Percentiles rank a stretch among this genome's conserved stretches.
Conservation (phyloP, 2,888 invertebrate genomes). For the Notodonta ziczac region DNA sequence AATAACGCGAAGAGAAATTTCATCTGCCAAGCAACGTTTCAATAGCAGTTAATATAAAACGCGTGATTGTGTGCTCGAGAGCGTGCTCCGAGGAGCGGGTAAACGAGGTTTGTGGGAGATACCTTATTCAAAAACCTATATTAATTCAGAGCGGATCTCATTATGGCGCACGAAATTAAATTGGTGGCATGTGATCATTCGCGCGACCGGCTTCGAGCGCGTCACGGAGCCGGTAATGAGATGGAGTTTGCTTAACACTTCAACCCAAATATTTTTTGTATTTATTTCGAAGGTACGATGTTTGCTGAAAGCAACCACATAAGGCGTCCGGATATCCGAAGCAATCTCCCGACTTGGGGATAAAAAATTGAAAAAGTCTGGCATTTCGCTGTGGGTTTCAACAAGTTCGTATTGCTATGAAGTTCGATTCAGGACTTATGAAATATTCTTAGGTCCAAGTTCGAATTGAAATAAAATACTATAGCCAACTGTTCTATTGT, state of each 20-base stretch:
- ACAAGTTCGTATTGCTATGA: conserved; percentile 15
- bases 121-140: conserved; percentile 51
- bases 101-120: conserved; percentile 35
- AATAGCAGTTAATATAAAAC: conserved; percentile 35
- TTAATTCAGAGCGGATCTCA: conserved; percentile 55
- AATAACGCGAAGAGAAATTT: conserved; percentile 24
- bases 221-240: conserved; percentile 35
- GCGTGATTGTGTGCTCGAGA: conserved; percentile 31
- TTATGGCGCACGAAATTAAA: conserved; percentile 54
- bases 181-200: conserved; percentile 53
- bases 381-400: conserved; percentile 4
- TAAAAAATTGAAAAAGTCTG: conserved; percentile 10
- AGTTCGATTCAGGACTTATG: conserved; percentile 11
- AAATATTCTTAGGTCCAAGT: conserved; percentile 14
- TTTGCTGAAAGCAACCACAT: conserved; percentile 13
- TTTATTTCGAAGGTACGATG: conserved; percentile 18
- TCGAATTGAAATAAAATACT: neutral
- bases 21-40: conserved; percentile 18
- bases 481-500: too few species aligned
- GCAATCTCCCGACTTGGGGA: conserved; percentile 10
- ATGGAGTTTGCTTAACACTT: conserved; percentile 29
- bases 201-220: conserved; percentile 33
- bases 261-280: conserved; percentile 21
- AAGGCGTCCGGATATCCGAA: conserved; percentile 11
- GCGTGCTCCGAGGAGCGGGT: conserved; percentile 25